Conservation (phyloP, 2,113 vertebrate genomes). For the Caracal caracal region DNA sequence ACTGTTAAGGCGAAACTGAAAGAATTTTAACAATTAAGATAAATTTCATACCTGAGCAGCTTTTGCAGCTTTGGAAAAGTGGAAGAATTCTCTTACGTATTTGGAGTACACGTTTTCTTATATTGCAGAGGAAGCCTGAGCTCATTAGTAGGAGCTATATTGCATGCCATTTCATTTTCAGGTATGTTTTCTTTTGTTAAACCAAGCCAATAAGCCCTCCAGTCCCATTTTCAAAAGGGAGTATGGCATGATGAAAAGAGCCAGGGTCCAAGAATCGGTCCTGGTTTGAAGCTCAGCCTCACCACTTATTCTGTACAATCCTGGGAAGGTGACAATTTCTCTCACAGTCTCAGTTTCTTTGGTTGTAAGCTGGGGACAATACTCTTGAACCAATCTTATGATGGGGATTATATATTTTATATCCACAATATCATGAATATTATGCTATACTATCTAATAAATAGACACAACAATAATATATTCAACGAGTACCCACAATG, state of each 20-base stretch:
- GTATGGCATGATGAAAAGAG: neutral
- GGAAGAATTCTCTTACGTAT: slow-evolving; percentile 32
- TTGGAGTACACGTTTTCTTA: neutral
- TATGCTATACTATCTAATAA: neutral
- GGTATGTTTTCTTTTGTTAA: slow-evolving; percentile 44
- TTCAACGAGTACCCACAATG: neutral
- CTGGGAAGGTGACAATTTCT: neutral
- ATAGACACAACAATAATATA: slow-evolving; percentile 7
- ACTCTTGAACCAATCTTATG: slow-evolving; percentile 12
- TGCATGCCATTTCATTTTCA: slow-evolving; percentile 32
- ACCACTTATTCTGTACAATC: neutral
- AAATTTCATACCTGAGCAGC: slow-evolving; percentile 24
- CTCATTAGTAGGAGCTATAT: neutral
- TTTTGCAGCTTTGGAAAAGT: slow-evolving; percentile 32
- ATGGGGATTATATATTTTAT: slow-evolving; percentile 15
- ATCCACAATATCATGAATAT: neutral
- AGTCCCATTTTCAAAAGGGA: slow-evolving; percentile 17
- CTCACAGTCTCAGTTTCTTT: neutral
- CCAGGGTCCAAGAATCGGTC: neutral
- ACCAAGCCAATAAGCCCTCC: neutral
- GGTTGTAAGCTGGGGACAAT: neutral
- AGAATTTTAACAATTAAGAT: slow-evolving; percentile 10
- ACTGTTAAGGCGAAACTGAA: slow-evolving; percentile 16
- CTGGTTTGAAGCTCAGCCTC: neutral
- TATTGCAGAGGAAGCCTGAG: neutral